Base-by-base conservation (phyloP, 2,888 invertebrate genomes). In the Pollenia griseotomentosa region DNA sequence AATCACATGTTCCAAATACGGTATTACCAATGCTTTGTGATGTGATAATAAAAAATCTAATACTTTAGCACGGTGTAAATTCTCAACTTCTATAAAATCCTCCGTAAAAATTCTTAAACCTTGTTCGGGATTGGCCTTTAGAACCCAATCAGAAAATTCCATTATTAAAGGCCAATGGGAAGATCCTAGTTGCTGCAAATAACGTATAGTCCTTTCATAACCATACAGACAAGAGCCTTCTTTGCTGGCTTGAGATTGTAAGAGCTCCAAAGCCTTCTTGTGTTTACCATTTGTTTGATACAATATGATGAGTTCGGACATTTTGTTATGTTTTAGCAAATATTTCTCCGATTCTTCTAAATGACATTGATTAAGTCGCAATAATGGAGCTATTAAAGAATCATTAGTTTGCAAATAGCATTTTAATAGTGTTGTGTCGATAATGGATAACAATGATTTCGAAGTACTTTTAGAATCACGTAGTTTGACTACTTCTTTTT, bases 341-440 rank as follows among this genome's bases (percentile, higher is more conserved):
- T 97, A 97, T 90, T 96, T 96, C 92, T 99, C 99, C 0, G 98
- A 97, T 94, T 99, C 99, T 78, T 97, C 97, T 23, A 99, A 94
- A 89, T 99, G 97, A 91, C 99, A 99, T 92, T 98, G 96, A 93
- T 99, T 98, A 19, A 98, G 94, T 2, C 99, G 96, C 42, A 99
- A 94, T 14, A 99, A 94, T 0, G 99, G 97, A 0, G 98, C 98
- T 2, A 99, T 97, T 74, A 99, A 94, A 0, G 98, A 98, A 94
- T 99, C 99, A 92, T 99, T 99, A 0, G 98, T 99, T 97, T 98
- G 97, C 83, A 99, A 94, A 94, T 99, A 99, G 92, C 99, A 99
- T 93, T 99, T 99, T 11, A 99, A 94, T 73, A 99, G 94, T 0
- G 99, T 99, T 0, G 99, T 99, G 92, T 99, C 99, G 85, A 99